Evolutionary conservation across 2,888 invertebrate genomes (phyloP).

Genomic region (Drosophila mercatorum): DNA sequence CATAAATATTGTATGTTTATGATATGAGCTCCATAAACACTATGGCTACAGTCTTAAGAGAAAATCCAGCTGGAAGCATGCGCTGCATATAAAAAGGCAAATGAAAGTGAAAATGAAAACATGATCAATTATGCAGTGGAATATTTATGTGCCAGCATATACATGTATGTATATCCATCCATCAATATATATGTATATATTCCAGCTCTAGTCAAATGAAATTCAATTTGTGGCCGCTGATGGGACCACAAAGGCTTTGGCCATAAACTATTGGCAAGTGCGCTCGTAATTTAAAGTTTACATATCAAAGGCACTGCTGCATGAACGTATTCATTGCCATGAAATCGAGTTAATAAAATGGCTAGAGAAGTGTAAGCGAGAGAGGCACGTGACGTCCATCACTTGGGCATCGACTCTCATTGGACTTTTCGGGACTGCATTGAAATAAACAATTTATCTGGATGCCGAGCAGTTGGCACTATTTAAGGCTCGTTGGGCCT

Average conservation of each 20-base stretch:
- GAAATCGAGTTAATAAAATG: slow-evolving; percentile 41
- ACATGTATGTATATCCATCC: neutral
- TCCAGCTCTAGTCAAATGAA: neutral
- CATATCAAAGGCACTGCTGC: slow-evolving; percentile 29
- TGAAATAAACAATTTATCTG: slow-evolving; percentile 51
- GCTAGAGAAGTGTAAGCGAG: slow-evolving; percentile 23
- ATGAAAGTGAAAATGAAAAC: slow-evolving; percentile 4
- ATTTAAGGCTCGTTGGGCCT: slow-evolving; percentile 28
- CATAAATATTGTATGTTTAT: neutral
- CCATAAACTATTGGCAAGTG: slow-evolving; percentile 18
- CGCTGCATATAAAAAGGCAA: neutral
- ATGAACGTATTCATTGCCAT: slow-evolving; percentile 37
- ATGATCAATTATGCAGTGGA: slow-evolving; percentile 4
- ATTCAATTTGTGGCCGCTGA: slow-evolving; percentile 12
- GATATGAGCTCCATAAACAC: neutral
- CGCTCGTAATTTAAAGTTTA: slow-evolving; percentile 28
- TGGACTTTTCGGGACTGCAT: slow-evolving; percentile 10
- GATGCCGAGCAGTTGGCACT: slow-evolving; percentile 49
- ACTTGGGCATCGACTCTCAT: slow-evolving; percentile 45
- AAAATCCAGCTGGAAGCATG: neutral
- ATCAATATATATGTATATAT: neutral
- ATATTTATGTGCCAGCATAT: neutral
- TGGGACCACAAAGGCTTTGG: neutral
- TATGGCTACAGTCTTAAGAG: neutral
- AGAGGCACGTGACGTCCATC: slow-evolving; percentile 52